These are phyloP conservation scores for Callimorpha dominula DNA, from an alignment of 2,888 invertebrate genomes.

Conservation along the genomic window DNA sequence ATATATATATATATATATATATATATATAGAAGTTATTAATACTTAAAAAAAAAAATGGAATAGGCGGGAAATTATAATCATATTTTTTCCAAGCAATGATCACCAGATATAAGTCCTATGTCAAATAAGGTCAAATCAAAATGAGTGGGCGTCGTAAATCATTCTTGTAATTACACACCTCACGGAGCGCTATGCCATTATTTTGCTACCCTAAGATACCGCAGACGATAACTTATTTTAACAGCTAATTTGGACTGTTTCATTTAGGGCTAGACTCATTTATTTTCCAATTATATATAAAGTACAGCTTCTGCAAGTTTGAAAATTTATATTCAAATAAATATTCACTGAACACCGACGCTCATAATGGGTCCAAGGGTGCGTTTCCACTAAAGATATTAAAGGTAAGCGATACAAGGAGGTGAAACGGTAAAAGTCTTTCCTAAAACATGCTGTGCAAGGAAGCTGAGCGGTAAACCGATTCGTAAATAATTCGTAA, in stretches of 20 bases:
- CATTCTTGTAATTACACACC: background rate
- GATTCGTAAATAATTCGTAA: too few species aligned
- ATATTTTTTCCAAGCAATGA: background rate
- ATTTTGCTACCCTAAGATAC: background rate
- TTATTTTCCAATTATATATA: constrained; percentile 1
- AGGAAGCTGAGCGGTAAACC: background rate
- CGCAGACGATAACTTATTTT: constrained; percentile 37
- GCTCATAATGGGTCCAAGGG: background rate
- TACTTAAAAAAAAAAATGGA: background rate
- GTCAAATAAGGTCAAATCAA: background rate
- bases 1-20: too few species aligned
- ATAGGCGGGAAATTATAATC: background rate
- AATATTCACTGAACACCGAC: background rate
- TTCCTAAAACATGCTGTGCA: background rate
- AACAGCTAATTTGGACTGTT: constrained; percentile 29
- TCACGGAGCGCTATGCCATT: background rate
- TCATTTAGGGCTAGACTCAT: constrained; percentile 20
- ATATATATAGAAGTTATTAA: too few species aligned
- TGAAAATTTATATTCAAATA: background rate
- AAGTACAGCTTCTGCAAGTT: background rate
- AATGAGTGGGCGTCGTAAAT: background rate
- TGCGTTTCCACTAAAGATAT: background rate
- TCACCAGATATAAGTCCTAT: background rate
- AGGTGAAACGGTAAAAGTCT: background rate
- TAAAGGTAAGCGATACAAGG: background rate